These are phyloP conservation scores for Accipiter cooperii DNA, from an alignment of 2,113 vertebrate species.

Conservation along the genomic window DNA sequence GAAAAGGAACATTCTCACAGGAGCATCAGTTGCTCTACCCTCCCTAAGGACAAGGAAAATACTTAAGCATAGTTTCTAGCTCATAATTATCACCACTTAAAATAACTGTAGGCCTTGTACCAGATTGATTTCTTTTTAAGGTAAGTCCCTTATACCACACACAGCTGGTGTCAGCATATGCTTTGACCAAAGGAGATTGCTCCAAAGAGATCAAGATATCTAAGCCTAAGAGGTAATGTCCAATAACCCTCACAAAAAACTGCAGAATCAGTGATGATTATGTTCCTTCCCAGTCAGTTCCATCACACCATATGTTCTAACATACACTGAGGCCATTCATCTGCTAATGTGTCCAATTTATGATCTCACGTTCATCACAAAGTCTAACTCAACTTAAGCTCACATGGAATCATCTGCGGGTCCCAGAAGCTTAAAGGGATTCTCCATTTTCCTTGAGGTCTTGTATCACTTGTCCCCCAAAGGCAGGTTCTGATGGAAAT, in stretches of 20 bases:
- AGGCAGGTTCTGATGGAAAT: neutral
- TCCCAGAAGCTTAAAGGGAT: neutral
- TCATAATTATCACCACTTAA: neutral
- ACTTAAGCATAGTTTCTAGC: neutral
- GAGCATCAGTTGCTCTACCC: neutral
- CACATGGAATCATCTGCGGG: neutral
- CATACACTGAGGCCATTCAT: neutral
- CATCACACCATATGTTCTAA: neutral
- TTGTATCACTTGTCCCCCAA: neutral
- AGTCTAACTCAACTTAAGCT: neutral
- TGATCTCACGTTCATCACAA: rapidly evolving
- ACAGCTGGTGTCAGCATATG: neutral
- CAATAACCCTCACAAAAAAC: neutral
- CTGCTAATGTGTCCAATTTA: neutral
- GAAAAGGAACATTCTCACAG: neutral
- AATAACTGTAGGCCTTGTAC: neutral
- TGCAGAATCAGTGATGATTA: neutral
- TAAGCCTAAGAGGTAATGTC: neutral
- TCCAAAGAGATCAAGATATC: neutral
- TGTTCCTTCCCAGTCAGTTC: neutral
- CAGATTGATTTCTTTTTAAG: too few species aligned
- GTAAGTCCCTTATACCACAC: neutral
- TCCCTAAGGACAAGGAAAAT: neutral
- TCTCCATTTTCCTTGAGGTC: neutral
- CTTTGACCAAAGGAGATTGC: neutral